Base-by-base conservation (phyloP, 1,140 invertebrate species). In the Drosophila setifemur region DNA sequence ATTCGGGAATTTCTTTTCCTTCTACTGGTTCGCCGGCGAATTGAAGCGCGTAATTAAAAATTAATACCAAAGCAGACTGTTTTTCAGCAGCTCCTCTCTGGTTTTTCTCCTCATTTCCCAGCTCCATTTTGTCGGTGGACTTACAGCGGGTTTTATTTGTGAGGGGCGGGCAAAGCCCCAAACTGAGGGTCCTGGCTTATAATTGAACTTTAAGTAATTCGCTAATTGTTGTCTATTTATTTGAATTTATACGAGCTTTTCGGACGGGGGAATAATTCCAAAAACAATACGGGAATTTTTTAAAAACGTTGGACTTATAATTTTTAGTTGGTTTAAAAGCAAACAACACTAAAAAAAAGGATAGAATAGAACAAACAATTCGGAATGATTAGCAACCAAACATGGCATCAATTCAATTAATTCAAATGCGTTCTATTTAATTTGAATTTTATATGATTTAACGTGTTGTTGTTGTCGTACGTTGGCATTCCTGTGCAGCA, bases 31-130 rank as follows among this genome's bases (percentile, higher is more conserved):
- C 21, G 21, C 23, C 33, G 25, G 49, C 28, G 60, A 76, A 76
- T 48, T 77, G 67, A 72, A 72, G 73, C 73, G 73, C 67, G 53
- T 77, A 77, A 77, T 77, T 77, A 60, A 77, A 77, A 67, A 72
- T 77, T 76, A 77, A 72, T 76, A 33, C 58, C 45, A 63, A 70
- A 69, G 64, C 50, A 57, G 64, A 69, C 40, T 58, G 43, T 44
- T 69, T 66, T 47, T 25, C 31, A 21, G 49, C 37, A 23, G n/a
- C 25, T 40, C 55, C n/a, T 28, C 12, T 61, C 52, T 58, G 50
- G 12, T 42, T 12, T 48, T 44, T 31, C 29, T 58, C 35, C 28
- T n/a, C 52, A 31, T 18, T 23, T 23, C 21, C 21, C 21, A 23
- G 14, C 26, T 29, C n/a, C n/a, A n/a, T 39, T 48, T 50, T 45